A percentile compares a stretch with the other conserved stretches of the same genome.
These are phyloP conservation scores for Caenorhabditis inopinata DNA, from an alignment of 1,140 invertebrate genomes.

Conservation along the genomic window DNA sequence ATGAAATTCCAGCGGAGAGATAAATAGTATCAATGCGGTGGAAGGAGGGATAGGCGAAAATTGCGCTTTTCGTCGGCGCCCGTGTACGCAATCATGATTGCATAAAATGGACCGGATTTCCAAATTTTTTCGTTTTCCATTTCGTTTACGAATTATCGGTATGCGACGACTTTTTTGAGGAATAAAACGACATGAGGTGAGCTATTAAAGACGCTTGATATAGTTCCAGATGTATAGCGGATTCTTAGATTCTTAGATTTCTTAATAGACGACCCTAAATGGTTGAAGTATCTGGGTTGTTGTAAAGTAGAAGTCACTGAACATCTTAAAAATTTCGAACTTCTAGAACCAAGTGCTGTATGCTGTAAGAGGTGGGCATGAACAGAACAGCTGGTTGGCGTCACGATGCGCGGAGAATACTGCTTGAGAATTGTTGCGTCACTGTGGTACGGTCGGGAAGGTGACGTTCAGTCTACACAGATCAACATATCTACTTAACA, in stretches of 20 bases:
- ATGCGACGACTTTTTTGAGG: background rate
- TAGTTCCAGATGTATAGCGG: too few species aligned
- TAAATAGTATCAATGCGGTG: slow-evolving; percentile 23
- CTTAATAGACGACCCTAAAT: background rate
- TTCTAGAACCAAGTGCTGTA: too few species aligned
- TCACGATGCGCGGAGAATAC: too few species aligned
- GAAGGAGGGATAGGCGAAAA: background rate
- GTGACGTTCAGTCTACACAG: background rate
- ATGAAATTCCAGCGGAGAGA: background rate
- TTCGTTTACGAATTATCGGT: slow-evolving; percentile 28
- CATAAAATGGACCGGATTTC: slow-evolving; percentile 28
- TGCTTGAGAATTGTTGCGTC: slow-evolving; percentile 31
- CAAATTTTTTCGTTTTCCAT: background rate
- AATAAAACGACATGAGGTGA: too few species aligned
- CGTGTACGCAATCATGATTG: slow-evolving; percentile 29
- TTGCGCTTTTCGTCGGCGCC: background rate
- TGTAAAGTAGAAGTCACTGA: too few species aligned
- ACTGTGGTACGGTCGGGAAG: slow-evolving; percentile 2
- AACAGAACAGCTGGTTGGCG: too few species aligned
- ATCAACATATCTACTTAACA: slow-evolving; percentile 4
- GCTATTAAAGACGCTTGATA: too few species aligned
- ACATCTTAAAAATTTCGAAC: too few species aligned
- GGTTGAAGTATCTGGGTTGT: too few species aligned
- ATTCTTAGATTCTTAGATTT: background rate
- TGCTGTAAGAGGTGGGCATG: background rate